Conservation (phyloP, 1,140 invertebrate species). For the Brachionus plicatilis region DNA sequence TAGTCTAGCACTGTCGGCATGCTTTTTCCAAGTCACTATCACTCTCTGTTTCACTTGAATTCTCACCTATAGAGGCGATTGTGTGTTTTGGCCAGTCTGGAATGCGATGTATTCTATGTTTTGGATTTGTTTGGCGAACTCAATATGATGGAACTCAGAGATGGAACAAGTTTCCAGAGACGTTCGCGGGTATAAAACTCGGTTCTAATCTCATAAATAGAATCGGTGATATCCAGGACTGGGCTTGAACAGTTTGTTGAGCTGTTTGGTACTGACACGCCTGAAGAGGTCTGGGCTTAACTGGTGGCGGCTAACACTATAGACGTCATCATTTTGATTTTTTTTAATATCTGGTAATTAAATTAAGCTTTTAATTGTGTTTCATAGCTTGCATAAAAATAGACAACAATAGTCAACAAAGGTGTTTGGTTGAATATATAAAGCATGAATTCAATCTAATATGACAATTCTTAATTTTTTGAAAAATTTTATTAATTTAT, state of each 20-base stretch:
- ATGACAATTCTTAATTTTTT: neutral
- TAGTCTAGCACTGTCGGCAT: neutral
- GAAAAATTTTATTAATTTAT: neutral
- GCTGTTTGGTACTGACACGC: neutral
- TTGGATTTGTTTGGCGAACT: neutral
- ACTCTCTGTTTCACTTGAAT: neutral
- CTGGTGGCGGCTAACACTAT: neutral
- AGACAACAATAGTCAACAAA: neutral
- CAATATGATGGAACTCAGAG: too few species aligned
- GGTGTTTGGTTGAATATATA: neutral
- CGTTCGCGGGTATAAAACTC: slow-evolving; percentile 37
- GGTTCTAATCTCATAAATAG: neutral
- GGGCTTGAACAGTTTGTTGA: neutral
- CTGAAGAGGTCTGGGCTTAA: neutral
- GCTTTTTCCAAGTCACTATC: neutral
- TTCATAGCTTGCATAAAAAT: neutral
- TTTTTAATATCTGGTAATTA: neutral
- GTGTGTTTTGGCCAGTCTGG: neutral
- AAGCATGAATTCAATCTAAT: neutral
- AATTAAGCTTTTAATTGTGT: neutral
- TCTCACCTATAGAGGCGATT: neutral
- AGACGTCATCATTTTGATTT: slow-evolving; percentile 7
- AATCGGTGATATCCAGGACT: neutral
- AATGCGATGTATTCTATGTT: neutral
- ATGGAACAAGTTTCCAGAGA: neutral